phyloP scores from a whole-genome alignment of 2,113 vertebrate genomes.

The Ciconia boyciana region DNA sequence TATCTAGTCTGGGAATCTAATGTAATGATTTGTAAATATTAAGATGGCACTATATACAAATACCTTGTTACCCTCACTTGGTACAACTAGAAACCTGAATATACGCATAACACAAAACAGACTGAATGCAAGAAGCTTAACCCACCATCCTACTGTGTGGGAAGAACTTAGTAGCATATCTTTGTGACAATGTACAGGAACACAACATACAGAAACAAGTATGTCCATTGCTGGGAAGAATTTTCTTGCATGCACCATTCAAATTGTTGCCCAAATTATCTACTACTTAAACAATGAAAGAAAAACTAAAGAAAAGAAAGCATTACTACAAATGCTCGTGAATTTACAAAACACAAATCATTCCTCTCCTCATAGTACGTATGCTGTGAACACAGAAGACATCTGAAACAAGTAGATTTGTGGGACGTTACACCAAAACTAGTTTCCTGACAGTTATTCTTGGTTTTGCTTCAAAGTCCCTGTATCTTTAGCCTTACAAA shows the following conservation, averaged over 20 bases:
- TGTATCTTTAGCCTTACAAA: background rate
- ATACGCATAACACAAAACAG: background rate
- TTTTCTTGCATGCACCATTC: background rate
- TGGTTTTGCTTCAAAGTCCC: background rate
- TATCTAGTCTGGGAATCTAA: background rate
- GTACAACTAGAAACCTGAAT: background rate
- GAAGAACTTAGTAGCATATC: background rate
- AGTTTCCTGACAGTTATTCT: background rate
- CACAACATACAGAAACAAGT: background rate
- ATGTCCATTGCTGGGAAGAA: background rate
- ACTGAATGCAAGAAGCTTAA: background rate
- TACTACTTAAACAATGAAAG: background rate
- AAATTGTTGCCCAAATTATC: background rate
- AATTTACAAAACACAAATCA: background rate
- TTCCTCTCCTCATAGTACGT: background rate
- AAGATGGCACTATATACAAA: background rate
- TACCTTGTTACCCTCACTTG: background rate
- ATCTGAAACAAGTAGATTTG: background rate
- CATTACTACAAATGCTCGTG: background rate
- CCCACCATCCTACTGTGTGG: background rate
- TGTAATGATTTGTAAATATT: background rate
- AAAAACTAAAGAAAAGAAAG: background rate
- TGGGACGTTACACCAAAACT: background rate
- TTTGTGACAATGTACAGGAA: background rate
- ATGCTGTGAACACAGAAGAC: background rate